These are phyloP conservation scores for Tricholauxania praeusta DNA, from an alignment of 2,888 invertebrate species.

Conservation along the genomic window DNA sequence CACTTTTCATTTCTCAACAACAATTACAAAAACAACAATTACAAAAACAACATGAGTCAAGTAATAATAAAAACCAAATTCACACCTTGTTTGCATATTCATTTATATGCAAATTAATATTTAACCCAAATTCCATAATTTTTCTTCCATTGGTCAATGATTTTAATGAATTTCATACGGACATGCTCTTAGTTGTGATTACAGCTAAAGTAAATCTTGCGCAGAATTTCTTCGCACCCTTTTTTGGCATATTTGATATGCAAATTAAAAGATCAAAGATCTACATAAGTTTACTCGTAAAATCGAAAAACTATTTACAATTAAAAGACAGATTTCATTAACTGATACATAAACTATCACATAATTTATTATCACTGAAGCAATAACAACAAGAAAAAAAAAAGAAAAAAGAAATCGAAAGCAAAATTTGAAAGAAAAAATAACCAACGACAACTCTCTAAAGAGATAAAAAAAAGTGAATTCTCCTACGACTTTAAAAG, in stretches of 20 bases:
- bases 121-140: conserved; percentile 64
- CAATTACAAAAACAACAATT: too few relatives aligned
- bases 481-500: not conserved
- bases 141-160: conserved; percentile 44
- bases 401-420: conserved; percentile 14
- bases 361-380: not conserved
- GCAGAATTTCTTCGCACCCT: conserved; percentile 13
- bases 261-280: not conserved
- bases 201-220: not conserved
- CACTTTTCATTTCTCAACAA: conserved; percentile 19
- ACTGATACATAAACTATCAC: not conserved
- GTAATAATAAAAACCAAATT: too few relatives aligned
- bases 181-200: too few relatives aligned
- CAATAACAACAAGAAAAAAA: not conserved
- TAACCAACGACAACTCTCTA: not conserved
- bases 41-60: too few relatives aligned
- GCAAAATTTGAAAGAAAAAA: not conserved
- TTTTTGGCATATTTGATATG: not conserved
- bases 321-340: not conserved
- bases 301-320: conserved; percentile 2
- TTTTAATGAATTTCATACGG: not conserved
- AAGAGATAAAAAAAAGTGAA: conserved; percentile 8
- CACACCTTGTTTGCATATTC: conserved; percentile 34
- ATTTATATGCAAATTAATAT: conserved; percentile 63
- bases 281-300: too few relatives aligned